Percentiles rank a stretch among this genome's conserved stretches.
Conservation (phyloP, 2,797 vertebrate genomes). For the Centropyge bicolor region DNA sequence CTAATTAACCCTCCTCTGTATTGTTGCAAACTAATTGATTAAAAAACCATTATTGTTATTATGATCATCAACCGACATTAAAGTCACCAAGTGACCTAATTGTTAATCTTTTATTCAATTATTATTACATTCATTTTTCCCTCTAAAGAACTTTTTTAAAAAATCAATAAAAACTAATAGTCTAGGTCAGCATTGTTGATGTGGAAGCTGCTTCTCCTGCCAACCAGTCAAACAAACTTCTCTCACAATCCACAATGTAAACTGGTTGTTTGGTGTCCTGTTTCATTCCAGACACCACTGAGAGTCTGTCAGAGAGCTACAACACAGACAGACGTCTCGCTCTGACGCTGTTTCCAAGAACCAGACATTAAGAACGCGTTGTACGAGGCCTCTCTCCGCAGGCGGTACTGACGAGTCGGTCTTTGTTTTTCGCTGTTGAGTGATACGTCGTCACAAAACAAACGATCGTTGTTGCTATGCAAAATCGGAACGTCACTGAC, state of each 20-base stretch:
- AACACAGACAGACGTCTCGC: conserved; percentile 53
- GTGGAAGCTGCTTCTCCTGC: conserved; percentile 41
- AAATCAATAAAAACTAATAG: conserved; percentile 2
- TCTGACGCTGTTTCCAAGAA: conserved; percentile 20
- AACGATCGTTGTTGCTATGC: conserved; percentile 67
- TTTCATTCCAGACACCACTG: conserved; percentile 54
- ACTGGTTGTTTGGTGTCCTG: conserved; percentile 46
- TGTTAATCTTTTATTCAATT: background rate
- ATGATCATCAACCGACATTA: background rate
- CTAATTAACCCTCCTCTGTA: background rate
- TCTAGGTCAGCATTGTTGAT: conserved; percentile 1
- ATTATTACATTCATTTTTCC: background rate
- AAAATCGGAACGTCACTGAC: conserved; percentile 75
- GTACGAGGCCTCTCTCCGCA: background rate
- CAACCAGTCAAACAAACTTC: conserved; percentile 59
- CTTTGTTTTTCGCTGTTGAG: background rate
- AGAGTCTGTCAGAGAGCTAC: conserved; percentile 13
- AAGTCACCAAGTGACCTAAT: background rate
- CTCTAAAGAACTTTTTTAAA: background rate
- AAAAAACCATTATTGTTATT: background rate
- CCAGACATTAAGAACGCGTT: background rate
- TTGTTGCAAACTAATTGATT: background rate
- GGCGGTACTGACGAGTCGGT: background rate
- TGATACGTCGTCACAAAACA: background rate
- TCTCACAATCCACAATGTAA: conserved; percentile 22